These are phyloP conservation scores for Phasianus colchicus DNA, from an alignment of 2,113 vertebrate genomes.

Conservation along the genomic window DNA sequence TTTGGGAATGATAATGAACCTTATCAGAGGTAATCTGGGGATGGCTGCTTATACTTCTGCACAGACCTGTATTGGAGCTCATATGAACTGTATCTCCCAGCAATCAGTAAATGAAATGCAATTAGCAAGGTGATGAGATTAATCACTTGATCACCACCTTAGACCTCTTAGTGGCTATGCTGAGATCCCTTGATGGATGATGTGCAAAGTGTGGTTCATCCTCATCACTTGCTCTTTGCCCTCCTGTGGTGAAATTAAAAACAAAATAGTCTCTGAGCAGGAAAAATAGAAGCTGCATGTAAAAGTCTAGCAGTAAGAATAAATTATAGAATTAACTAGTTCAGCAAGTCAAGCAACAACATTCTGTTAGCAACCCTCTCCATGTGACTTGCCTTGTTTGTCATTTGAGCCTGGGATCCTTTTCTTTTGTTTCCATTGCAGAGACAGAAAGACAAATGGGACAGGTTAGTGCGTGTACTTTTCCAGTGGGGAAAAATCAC, in stretches of 20 bases:
- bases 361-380: not conserved
- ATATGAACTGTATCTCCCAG: slow-evolving; percentile 23
- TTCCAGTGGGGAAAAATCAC: not conserved
- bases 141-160: slow-evolving; percentile 70
- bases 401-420: not conserved
- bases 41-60: slow-evolving; percentile 35
- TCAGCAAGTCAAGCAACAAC: not conserved
- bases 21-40: slow-evolving; percentile 36
- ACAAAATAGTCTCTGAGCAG: not conserved
- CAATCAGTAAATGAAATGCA: slow-evolving; percentile 73
- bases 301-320: slow-evolving; percentile 45
- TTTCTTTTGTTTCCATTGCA: not conserved
- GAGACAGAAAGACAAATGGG: not conserved
- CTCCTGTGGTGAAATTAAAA: slow-evolving; percentile 65
- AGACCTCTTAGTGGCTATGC: slow-evolving; percentile 29
- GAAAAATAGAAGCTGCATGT: not conserved
- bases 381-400: not conserved
- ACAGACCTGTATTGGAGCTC: not conserved
- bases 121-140: slow-evolving; percentile 56
- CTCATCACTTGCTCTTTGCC: slow-evolving; percentile 68
- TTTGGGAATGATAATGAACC: slow-evolving; percentile 52
- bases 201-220: slow-evolving; percentile 26
- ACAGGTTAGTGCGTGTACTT: not conserved
- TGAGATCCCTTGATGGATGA: slow-evolving; percentile 63
- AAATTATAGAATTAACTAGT: slow-evolving; percentile 41